A percentile compares a stretch with the other conserved stretches of the same genome.
Evolutionary conservation across 2,888 invertebrate species (phyloP).

Genomic region (Tachystola acroxantha): DNA sequence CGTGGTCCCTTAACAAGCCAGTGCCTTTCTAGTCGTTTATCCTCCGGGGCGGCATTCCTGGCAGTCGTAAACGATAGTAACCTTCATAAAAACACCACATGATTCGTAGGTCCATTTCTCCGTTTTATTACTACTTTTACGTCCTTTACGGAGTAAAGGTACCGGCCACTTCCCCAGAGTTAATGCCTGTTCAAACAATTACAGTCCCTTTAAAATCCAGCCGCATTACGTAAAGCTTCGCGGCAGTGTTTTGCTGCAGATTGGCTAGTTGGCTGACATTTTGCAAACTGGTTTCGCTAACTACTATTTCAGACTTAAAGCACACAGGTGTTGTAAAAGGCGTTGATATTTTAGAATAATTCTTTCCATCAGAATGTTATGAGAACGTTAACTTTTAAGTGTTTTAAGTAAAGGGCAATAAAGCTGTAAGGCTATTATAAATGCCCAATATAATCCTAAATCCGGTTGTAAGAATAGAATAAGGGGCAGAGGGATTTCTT

Average conservation of each 20-base stretch:
- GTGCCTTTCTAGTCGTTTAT: constrained; percentile 28
- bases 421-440: no score
- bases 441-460: no score
- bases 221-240: constrained; percentile 32
- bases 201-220: constrained; percentile 27
- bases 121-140: constrained; percentile 29
- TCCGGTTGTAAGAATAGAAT: constrained; percentile 23
- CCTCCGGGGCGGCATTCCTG: constrained; percentile 27
- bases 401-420: no score
- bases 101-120: constrained; percentile 28
- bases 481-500: constrained; percentile 36
- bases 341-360: constrained; percentile 22
- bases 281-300: constrained; percentile 43
- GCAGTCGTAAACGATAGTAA: constrained; percentile 30
- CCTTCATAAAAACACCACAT: constrained; percentile 36
- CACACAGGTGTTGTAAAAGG: constrained; percentile 32
- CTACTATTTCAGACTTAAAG: constrained; percentile 26
- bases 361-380: no score
- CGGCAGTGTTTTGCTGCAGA: constrained; percentile 24
- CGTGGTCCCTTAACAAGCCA: constrained; percentile 21
- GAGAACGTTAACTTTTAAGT: no score
- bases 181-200: constrained; percentile 26
- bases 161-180: constrained; percentile 15
- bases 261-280: constrained; percentile 47
- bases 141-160: constrained; percentile 14